phyloP scores from a whole-genome alignment of 1,140 invertebrate species.

The Hirudo medicinalis region DNA sequence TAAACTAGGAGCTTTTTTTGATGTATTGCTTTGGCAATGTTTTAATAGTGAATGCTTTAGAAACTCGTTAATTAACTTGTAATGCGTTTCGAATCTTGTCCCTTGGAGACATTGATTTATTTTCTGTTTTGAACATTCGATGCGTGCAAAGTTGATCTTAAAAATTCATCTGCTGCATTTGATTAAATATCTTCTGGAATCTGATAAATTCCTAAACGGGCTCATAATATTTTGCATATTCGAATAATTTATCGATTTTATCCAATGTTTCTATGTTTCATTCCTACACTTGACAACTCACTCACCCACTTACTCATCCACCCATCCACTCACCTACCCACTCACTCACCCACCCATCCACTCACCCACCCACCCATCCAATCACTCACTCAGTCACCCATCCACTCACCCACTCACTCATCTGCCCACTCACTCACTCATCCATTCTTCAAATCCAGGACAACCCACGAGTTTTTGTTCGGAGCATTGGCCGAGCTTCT shows the following conservation, averaged over 20 bases:
- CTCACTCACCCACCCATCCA: too few species aligned
- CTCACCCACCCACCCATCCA: background rate
- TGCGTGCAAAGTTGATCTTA: too few species aligned
- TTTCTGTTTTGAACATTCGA: too few species aligned
- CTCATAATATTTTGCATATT: background rate
- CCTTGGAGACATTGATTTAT: too few species aligned
- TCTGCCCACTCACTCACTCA: too few species aligned
- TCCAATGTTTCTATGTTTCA: background rate
- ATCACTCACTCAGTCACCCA: too few species aligned
- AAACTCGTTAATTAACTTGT: background rate
- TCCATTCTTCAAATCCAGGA: conserved; percentile 31
- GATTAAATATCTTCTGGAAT: background rate
- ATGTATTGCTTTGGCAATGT: background rate
- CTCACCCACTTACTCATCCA: background rate
- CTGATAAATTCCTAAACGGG: background rate
- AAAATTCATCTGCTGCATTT: background rate
- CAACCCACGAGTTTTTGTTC: conserved; percentile 43
- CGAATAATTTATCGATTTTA: background rate
- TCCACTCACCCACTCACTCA: too few species aligned
- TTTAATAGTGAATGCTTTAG: background rate
- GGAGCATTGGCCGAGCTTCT: conserved; percentile 41
- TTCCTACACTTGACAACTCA: background rate
- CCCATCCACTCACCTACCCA: background rate
- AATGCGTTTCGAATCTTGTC: too few species aligned
- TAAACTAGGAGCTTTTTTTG: background rate